Evolutionary conservation across 2,888 invertebrate genomes (phyloP).

Genomic region (Morpho achilles): DNA sequence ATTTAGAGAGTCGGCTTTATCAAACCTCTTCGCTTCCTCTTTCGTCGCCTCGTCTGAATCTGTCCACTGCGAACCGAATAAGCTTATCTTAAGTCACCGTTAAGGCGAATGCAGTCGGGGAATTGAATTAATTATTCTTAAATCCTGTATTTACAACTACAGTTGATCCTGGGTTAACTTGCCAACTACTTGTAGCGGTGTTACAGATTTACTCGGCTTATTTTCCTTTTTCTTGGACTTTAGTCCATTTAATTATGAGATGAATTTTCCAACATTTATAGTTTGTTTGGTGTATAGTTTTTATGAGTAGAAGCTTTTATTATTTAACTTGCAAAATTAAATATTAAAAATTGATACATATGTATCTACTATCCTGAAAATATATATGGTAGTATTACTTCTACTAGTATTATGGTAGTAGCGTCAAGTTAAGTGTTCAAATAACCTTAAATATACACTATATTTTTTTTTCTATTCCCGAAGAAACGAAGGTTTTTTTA

Average conservation of each 20-base stretch:
- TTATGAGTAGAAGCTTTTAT: neutral
- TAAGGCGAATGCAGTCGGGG: constrained; percentile 18
- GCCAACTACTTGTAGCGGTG: constrained; percentile 19
- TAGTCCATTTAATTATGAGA: constrained; percentile 20
- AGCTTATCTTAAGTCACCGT: constrained; percentile 20
- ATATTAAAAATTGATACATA: too few species aligned
- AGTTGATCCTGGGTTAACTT: constrained; percentile 20
- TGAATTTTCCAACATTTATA: constrained; percentile 5
- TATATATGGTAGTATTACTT: too few species aligned
- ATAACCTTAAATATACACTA: too few species aligned
- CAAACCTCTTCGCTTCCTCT: too few species aligned
- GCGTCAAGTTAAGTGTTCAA: too few species aligned
- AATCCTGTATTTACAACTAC: constrained; percentile 17
- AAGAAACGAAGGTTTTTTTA: too few species aligned
- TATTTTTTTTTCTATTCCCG: too few species aligned
- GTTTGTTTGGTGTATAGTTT: neutral
- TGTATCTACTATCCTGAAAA: too few species aligned
- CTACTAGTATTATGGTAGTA: too few species aligned
- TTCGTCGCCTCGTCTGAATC: too few species aligned
- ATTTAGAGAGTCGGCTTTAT: too few species aligned
- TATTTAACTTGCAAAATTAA: too few species aligned
- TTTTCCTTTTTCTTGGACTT: constrained; percentile 16
- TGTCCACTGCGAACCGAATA: neutral
- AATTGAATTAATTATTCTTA: constrained; percentile 19
- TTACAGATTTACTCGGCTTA: constrained; percentile 20